These are phyloP conservation scores for Heliocidaris tuberculata DNA, from an alignment of 35 echinoderm and acorn worm species.

Conservation along the genomic window DNA sequence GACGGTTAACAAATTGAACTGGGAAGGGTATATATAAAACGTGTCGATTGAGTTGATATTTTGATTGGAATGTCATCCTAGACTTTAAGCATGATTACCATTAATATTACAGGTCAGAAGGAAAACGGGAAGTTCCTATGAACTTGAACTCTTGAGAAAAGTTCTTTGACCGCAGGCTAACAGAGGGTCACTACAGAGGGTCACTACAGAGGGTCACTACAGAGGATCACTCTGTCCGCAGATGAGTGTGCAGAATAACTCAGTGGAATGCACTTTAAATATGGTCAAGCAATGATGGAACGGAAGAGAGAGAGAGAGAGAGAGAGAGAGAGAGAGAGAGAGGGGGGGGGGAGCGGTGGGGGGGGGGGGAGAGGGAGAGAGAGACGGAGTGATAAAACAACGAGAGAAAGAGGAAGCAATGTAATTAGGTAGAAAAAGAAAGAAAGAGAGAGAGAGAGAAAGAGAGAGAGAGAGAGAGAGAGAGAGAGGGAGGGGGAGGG, in stretches of 20 bases:
- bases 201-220: not conserved
- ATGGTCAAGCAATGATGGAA: not conserved
- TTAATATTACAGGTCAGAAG: not conserved
- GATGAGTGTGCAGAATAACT: not conserved
- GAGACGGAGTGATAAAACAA: too few relatives aligned
- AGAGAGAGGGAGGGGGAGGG: too few relatives aligned
- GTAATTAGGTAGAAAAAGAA: too few relatives aligned
- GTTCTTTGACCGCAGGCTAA: not conserved
- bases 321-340: too few relatives aligned
- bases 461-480: too few relatives aligned
- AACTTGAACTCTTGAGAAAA: not conserved
- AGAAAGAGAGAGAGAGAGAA: too few relatives aligned
- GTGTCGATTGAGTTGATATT: not conserved
- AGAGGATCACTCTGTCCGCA: not conserved
- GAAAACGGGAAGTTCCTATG: not conserved
- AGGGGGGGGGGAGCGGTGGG: too few relatives aligned
- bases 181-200: not conserved
- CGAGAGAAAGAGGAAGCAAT: too few relatives aligned
- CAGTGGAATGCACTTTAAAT: not conserved
- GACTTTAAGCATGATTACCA: not conserved
- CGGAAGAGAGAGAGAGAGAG: too few relatives aligned
- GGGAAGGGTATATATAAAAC: not conserved
- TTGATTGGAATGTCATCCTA: not conserved
- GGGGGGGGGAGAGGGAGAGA: too few relatives aligned
- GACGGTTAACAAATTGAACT: not conserved